These are phyloP conservation scores for Allacma fusca DNA, from an alignment of 2,888 invertebrate genomes.

Conservation along the genomic window DNA sequence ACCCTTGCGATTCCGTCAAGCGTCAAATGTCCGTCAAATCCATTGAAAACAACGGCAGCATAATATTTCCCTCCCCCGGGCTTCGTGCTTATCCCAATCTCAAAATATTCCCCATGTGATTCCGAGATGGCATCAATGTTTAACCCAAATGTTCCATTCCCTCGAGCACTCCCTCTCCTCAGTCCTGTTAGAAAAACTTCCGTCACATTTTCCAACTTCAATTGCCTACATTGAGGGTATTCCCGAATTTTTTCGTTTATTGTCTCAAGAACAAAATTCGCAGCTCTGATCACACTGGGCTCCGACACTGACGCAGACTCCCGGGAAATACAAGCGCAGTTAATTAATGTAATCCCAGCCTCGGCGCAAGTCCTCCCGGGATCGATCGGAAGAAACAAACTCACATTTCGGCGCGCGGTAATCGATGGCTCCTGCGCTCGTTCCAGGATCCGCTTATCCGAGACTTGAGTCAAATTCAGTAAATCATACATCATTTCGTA, in stretches of 20 bases:
- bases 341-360: conserved; percentile 42
- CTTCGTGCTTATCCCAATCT: neutral
- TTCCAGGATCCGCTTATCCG: neutral
- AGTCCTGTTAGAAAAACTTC: neutral
- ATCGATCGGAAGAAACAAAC: conserved; percentile 43
- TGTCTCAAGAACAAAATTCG: neutral
- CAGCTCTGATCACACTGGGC: neutral
- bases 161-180: neutral
- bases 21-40: neutral
- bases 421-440: neutral
- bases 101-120: neutral
- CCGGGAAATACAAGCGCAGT: conserved; percentile 42
- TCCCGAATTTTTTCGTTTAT: neutral
- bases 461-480: conserved; percentile 62
- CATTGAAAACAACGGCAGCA: neutral
- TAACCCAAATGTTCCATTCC: neutral
- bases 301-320: too few relatives aligned
- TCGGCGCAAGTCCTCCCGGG: conserved; percentile 40
- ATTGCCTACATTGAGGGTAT: neutral
- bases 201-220: neutral
- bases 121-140: neutral
- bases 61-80: neutral
- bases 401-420: neutral
- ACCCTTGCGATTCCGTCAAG: neutral
- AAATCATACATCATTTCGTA: conserved; percentile 81